Evolutionary conservation across 1,140 invertebrate genomes (phyloP), one percentile per base, ranked within the genome.

Genomic region (Micrasema minimum): DNA sequence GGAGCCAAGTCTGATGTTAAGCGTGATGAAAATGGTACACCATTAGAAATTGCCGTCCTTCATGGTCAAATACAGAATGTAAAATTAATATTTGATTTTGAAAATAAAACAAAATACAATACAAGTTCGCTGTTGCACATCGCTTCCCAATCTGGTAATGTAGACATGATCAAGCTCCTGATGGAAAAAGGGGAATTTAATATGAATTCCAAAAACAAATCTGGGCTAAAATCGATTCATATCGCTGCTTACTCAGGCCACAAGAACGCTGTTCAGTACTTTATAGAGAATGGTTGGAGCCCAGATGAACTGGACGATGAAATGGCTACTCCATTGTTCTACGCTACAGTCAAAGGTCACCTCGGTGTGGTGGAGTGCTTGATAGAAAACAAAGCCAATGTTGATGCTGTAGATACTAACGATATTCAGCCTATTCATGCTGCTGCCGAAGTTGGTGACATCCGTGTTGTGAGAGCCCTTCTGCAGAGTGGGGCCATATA

Each of bases 1-100:
- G 55, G 10, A 16, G 31, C 55, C 6, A 59, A 59, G 1, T n/a
- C 9, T 53, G 16, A 38, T 41, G 38, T 59, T 14, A 59, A 20
- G 16, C 5, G 20, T 41, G 16, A 7, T 9, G 0, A 20, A 18
- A 18, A 37, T 20, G 14, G 37, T 14, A 59, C 55, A 9, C 31
- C 55, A 1, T 38, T 59, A 38, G 55, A 59, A 38, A 5, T 59
- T 9, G 55, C 55, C 14, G 16, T 59, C 20, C 14, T 0, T 1
- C 18, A 59, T 38, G 31, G n/a, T 12, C 55, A 41, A 41, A 12
- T 59, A 6, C 0, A 10, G 2, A 41, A 16, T 38, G 16, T 20
- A 0, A 11, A 20, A 38, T 16, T 20, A 12, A 16, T 59, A 10
- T 38, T 59, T 18, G 7, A 59, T 1, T 12, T 18, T 18, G n/a